phyloP scores from a whole-genome alignment of 2,888 invertebrate species.

The Chrysolina haemoptera region DNA sequence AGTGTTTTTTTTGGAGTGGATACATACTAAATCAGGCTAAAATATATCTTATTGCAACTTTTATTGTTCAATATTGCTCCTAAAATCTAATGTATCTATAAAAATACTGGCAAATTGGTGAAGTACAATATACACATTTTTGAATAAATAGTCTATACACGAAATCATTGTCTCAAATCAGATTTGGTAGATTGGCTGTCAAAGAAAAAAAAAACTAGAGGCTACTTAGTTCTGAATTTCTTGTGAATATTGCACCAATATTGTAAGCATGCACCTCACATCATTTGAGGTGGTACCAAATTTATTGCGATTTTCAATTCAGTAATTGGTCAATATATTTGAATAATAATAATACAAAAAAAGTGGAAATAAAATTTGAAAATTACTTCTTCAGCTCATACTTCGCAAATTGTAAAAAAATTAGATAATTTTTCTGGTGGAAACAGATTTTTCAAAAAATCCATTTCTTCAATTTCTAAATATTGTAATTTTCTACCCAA shows the following conservation, averaged over 20 bases:
- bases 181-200: background rate
- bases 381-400: no score
- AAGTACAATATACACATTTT: slow-evolving; percentile 24
- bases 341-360: no score
- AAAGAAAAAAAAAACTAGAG: slow-evolving; percentile 9
- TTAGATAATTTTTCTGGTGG: no score
- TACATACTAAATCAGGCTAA: no score
- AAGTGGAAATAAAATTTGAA: no score
- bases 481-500: background rate
- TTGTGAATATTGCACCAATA: background rate
- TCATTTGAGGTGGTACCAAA: no score
- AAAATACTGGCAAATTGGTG: slow-evolving; percentile 51
- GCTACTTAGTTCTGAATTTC: background rate
- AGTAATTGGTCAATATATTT: no score
- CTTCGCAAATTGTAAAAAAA: no score
- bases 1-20: no score
- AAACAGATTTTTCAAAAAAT: no score
- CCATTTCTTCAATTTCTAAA: background rate
- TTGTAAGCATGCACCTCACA: background rate
- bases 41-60: background rate
- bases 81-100: slow-evolving; percentile 43
- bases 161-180: background rate
- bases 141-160: slow-evolving; percentile 29
- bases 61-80: slow-evolving; percentile 45
- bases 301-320: no score